These are phyloP conservation scores for Anorthoa munda DNA, from an alignment of 2,888 invertebrate species.

Conservation along the genomic window DNA sequence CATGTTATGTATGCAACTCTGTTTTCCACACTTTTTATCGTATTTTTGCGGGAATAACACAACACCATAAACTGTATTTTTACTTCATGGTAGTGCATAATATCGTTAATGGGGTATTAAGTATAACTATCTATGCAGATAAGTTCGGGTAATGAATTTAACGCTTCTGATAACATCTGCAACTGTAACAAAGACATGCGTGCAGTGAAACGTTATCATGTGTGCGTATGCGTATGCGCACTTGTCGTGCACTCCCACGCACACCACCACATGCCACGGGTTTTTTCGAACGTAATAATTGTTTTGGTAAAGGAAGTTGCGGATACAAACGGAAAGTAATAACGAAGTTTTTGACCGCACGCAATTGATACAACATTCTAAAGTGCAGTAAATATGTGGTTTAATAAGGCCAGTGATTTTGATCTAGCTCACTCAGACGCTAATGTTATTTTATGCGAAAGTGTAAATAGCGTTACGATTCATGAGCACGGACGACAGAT, in stretches of 20 bases:
- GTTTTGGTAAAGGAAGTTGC: constrained; percentile 85
- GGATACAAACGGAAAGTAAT: constrained; percentile 82
- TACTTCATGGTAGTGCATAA: constrained; percentile 62
- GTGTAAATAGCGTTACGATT: constrained; percentile 83
- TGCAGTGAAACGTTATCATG: constrained; percentile 70
- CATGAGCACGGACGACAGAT: constrained; percentile 86
- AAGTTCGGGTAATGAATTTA: constrained; percentile 70
- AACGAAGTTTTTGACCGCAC: constrained; percentile 79
- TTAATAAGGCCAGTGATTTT: constrained; percentile 69
- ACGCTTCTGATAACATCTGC: constrained; percentile 78
- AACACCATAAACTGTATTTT: constrained; percentile 62
- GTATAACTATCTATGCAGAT: constrained; percentile 70
- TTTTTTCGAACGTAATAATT: constrained; percentile 80
- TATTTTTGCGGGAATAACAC: constrained; percentile 65
- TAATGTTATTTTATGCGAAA: constrained; percentile 79
- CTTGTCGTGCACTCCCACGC: constrained; percentile 80
- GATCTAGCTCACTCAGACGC: constrained; percentile 69
- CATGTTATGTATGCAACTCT: constrained; percentile 77
- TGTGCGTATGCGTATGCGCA: constrained; percentile 65
- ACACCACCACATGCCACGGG: constrained; percentile 68
- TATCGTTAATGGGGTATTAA: constrained; percentile 69
- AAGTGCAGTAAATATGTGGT: constrained; percentile 54
- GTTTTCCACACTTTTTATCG: constrained; percentile 77
- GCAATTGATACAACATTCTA: constrained; percentile 72
- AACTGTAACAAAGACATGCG: constrained; percentile 78